A percentile compares a stretch with the other conserved stretches of the same genome.
These are phyloP conservation scores for Lepus americanus DNA, from an alignment of 2,113 vertebrate genomes.

Conservation along the genomic window DNA sequence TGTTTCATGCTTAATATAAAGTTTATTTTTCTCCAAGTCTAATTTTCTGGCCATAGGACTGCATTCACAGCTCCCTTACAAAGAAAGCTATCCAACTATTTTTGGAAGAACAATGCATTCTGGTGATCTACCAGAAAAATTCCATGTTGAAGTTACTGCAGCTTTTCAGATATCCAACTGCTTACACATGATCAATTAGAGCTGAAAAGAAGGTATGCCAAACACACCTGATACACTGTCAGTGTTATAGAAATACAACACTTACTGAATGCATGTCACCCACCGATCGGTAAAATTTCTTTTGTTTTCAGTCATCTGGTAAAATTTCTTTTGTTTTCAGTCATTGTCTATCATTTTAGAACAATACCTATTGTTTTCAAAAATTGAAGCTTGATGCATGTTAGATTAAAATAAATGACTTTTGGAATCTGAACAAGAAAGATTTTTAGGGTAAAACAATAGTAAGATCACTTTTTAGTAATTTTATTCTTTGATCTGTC, in stretches of 20 bases:
- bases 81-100: slow-evolving; percentile 77
- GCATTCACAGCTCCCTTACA: background rate
- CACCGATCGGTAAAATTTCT: background rate
- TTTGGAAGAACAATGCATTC: slow-evolving; percentile 77
- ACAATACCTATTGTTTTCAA: background rate
- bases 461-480: slow-evolving; percentile 31
- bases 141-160: slow-evolving; percentile 83
- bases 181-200: background rate
- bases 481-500: slow-evolving; percentile 49
- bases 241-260: slow-evolving; percentile 45
- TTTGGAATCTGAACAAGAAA: slow-evolving; percentile 50
- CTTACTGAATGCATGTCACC: background rate
- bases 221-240: background rate
- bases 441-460: slow-evolving; percentile 21
- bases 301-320: background rate
- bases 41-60: slow-evolving; percentile 62
- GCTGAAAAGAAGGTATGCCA: slow-evolving; percentile 77
- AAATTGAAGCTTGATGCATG: background rate
- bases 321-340: slow-evolving; percentile 15
- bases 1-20: slow-evolving; percentile 39
- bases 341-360: slow-evolving; percentile 34
- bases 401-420: slow-evolving; percentile 55
- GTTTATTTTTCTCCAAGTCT: slow-evolving; percentile 41
- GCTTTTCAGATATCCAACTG: slow-evolving; percentile 73
- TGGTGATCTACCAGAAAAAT: slow-evolving; percentile 84